Evolutionary conservation across 2,888 invertebrate genomes (phyloP).

Genomic region (Rotaria socialis): DNA sequence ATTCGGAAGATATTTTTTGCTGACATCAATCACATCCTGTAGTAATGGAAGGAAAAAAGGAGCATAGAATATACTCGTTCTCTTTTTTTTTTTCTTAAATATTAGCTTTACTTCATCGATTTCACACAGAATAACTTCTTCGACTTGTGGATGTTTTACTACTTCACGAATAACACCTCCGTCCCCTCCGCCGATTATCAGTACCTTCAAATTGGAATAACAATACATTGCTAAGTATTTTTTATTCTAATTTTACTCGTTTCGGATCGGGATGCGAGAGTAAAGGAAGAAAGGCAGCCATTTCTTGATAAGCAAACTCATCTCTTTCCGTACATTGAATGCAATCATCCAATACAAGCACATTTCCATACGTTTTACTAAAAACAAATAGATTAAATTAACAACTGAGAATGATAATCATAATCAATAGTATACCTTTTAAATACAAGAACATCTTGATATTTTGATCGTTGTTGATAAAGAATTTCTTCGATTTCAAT

Average conservation of each 20-base stretch:
- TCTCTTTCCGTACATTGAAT: slow-evolving; percentile 93
- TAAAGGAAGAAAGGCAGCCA: slow-evolving; percentile 88
- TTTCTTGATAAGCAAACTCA: slow-evolving; percentile 96
- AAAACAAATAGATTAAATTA: slow-evolving; percentile 45
- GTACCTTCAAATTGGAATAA: slow-evolving; percentile 50
- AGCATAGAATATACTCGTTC: background rate
- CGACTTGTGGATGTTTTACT: slow-evolving; percentile 39
- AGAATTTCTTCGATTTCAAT: slow-evolving; percentile 76
- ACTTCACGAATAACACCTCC: slow-evolving; percentile 45
- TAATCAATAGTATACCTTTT: slow-evolving; percentile 65
- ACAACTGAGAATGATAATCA: too few relatives aligned
- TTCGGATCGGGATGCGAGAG: slow-evolving; percentile 84
- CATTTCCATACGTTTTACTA: slow-evolving; percentile 75
- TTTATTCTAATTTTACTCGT: slow-evolving; percentile 62
- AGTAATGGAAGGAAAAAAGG: slow-evolving; percentile 33
- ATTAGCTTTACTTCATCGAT: slow-evolving; percentile 70
- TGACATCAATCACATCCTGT: slow-evolving; percentile 76
- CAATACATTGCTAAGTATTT: background rate
- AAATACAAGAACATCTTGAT: slow-evolving; percentile 77
- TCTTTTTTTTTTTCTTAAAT: background rate
- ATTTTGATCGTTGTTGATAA: slow-evolving; percentile 73
- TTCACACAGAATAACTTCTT: slow-evolving; percentile 71
- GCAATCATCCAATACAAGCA: slow-evolving; percentile 84
- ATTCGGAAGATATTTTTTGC: slow-evolving; percentile 79
- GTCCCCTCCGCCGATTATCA: slow-evolving; percentile 45